phyloP scores from a whole-genome alignment of 2,113 vertebrate genomes.

The Daboia siamensis region DNA sequence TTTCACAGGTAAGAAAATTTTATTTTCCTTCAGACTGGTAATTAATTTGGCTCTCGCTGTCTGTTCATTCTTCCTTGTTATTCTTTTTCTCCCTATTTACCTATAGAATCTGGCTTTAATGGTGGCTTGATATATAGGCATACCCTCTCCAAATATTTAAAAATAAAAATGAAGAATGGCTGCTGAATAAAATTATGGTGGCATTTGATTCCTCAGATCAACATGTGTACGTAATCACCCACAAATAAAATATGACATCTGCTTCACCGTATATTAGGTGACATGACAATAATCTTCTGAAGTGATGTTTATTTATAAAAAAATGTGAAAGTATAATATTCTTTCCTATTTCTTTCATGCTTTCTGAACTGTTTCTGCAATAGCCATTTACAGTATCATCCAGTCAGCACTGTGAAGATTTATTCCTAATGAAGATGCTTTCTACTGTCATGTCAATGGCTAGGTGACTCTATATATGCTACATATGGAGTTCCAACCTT shows the following conservation, averaged over 20 bases:
- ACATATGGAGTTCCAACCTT: background rate
- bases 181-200: constrained; percentile 16
- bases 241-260: constrained; percentile 16
- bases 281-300: constrained; percentile 34
- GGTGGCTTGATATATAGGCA: background rate
- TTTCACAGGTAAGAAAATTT: background rate
- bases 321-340: background rate
- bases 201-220: constrained; percentile 13
- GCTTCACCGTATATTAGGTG: constrained; percentile 15
- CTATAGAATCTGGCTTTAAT: background rate
- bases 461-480: background rate
- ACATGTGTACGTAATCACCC: background rate
- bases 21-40: background rate
- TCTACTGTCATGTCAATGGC: background rate
- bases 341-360: background rate
- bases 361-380: background rate
- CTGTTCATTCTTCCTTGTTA: background rate
- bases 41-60: background rate
- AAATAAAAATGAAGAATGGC: background rate
- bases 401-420: background rate
- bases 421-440: background rate
- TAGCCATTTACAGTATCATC: background rate
- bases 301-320: background rate
- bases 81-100: background rate
- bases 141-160: background rate